A percentile compares a stretch with the other conserved stretches of the same genome.
phyloP scores from a whole-genome alignment of 2,113 vertebrate species.

The Geothlypis trichas region DNA sequence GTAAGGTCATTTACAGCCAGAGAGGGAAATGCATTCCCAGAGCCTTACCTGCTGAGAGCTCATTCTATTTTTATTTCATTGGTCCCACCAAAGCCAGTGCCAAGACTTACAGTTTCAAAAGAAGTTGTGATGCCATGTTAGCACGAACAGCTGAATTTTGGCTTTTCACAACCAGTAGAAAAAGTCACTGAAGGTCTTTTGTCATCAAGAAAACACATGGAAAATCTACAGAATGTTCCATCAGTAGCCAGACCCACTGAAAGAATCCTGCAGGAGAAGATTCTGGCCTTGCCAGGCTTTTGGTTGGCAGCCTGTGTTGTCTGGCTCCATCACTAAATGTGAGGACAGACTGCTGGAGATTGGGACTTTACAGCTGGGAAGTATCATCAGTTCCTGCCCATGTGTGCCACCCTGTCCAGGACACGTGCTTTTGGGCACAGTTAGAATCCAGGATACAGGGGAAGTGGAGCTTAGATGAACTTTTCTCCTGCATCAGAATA shows the following conservation, averaged over 20 bases:
- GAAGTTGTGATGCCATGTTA: background rate
- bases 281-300: background rate
- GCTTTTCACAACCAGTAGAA: background rate
- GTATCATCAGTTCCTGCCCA: background rate
- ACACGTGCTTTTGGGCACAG: background rate
- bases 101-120: background rate
- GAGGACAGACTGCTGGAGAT: background rate
- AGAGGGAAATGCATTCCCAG: background rate
- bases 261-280: background rate
- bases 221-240: background rate
- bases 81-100: background rate
- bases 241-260: background rate
- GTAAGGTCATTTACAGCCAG: background rate
- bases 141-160: background rate
- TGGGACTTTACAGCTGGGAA: background rate
- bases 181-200: background rate
- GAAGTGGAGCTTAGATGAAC: background rate
- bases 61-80: background rate
- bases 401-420: background rate
- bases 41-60: background rate
- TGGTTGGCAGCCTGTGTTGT: background rate
- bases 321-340: background rate
- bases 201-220: background rate
- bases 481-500: background rate
- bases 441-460: background rate